These are phyloP conservation scores for Amphiprion clarkii DNA, from an alignment of 2,797 vertebrate species.

Conservation along the genomic window DNA sequence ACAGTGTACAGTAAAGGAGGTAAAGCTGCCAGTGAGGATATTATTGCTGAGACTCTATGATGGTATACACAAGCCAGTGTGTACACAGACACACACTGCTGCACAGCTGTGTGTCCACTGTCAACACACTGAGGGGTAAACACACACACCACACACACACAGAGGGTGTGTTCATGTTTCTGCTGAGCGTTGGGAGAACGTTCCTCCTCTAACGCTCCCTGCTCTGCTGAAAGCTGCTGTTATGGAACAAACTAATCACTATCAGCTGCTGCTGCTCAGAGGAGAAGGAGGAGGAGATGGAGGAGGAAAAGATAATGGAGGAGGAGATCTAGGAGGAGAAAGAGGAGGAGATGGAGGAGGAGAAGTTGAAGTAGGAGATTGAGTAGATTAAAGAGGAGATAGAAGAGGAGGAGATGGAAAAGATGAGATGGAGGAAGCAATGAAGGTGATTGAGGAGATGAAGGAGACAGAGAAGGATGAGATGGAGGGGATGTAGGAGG, in stretches of 20 bases:
- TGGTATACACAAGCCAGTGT: slow-evolving; percentile 45
- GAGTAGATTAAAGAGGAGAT: too few species aligned
- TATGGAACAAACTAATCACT: slow-evolving; percentile 74
- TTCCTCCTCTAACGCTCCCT: slow-evolving; percentile 55
- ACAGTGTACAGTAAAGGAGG: neutral
- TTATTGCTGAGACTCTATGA: slow-evolving; percentile 30
- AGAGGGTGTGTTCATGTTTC: slow-evolving; percentile 18
- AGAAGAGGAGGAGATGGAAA: too few species aligned
- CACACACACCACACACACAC: neutral
- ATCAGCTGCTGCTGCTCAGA: slow-evolving; percentile 60
- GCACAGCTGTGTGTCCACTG: slow-evolving; percentile 56
- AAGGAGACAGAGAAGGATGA: too few species aligned
- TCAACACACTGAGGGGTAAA: slow-evolving; percentile 47
- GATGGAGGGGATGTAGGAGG: too few species aligned
- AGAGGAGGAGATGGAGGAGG: too few species aligned
- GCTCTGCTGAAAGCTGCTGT: slow-evolving; percentile 22
- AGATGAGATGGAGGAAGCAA: too few species aligned
- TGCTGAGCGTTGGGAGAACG: slow-evolving; percentile 27
- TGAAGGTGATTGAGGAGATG: too few species aligned
- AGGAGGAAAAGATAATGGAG: too few species aligned
- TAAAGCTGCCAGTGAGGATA: neutral
- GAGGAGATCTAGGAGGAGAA: too few species aligned
- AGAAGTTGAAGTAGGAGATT: too few species aligned
- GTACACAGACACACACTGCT: slow-evolving; percentile 29
- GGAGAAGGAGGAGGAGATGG: too few species aligned